Conservation (phyloP, 1,140 invertebrate genomes). For the Brachionus asplanchnoidis region DNA sequence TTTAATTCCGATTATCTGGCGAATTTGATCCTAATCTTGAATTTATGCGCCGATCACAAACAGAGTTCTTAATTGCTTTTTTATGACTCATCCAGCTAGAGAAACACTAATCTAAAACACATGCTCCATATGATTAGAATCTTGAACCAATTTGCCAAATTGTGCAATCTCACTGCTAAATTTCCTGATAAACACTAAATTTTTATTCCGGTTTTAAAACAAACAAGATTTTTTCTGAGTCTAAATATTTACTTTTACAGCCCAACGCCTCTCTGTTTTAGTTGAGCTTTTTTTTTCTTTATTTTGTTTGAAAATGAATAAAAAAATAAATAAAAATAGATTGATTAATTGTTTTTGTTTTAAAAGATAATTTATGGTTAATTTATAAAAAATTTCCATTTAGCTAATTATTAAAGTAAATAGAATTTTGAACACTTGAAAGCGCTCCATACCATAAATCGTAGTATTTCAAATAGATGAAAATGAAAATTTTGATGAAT, state of each 20-base stretch:
- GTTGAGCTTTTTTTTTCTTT: background rate
- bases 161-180: background rate
- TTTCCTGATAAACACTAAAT: background rate
- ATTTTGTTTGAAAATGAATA: background rate
- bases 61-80: background rate
- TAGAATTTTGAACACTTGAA: too few species aligned
- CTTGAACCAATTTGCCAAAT: background rate
- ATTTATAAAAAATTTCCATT: too few species aligned
- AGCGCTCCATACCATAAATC: too few species aligned
- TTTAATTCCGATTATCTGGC: constrained; percentile 7
- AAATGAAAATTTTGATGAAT: too few species aligned
- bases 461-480: too few species aligned
- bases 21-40: background rate
- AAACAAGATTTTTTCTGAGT: background rate
- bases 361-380: too few species aligned
- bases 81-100: background rate
- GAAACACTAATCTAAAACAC: background rate
- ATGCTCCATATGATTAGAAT: background rate
- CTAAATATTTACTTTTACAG: background rate
- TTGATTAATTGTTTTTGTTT: too few species aligned
- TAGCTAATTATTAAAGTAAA: too few species aligned
- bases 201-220: background rate
- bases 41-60: background rate
- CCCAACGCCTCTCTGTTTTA: background rate
- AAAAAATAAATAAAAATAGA: background rate